Evolutionary conservation across 2,797 vertebrate genomes (phyloP).

Genomic region (Numenius phaeopus): DNA sequence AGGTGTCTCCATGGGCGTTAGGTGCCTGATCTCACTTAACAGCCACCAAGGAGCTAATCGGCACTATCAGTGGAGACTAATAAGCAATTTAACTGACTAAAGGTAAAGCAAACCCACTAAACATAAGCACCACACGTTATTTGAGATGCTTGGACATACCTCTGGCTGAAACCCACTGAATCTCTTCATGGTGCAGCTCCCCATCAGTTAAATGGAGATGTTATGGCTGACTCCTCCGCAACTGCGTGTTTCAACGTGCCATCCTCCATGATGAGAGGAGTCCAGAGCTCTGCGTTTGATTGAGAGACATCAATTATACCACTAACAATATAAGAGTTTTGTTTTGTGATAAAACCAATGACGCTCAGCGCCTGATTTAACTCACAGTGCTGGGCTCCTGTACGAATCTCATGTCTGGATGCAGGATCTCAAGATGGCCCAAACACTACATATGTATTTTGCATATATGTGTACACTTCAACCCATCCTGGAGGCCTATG

Average conservation of each 20-base stretch:
- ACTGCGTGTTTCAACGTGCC: not conserved
- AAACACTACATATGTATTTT: not conserved
- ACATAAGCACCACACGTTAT: not conserved
- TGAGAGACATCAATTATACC: not conserved
- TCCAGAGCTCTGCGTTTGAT: not conserved
- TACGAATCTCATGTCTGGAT: not conserved
- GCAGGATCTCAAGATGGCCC: not conserved
- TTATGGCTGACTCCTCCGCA: not conserved
- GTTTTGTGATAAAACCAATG: not conserved
- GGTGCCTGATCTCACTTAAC: not conserved
- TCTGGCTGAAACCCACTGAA: not conserved
- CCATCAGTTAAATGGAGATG: not conserved
- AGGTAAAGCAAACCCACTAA: not conserved
- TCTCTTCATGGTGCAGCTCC: not conserved
- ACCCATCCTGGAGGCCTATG: not conserved
- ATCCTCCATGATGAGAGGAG: not conserved
- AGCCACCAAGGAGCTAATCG: not conserved
- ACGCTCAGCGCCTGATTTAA: not conserved
- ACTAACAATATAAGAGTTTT: not conserved
- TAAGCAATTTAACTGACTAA: not conserved
- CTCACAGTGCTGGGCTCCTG: not conserved
- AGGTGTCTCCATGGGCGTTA: not conserved
- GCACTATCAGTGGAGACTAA: not conserved
- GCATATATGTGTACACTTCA: not conserved
- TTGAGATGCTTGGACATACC: not conserved